Percentiles rank a stretch among this genome's conserved stretches.
These are phyloP conservation scores for Coptotermes formosanus DNA, from an alignment of 1,140 invertebrate genomes.

Conservation along the genomic window DNA sequence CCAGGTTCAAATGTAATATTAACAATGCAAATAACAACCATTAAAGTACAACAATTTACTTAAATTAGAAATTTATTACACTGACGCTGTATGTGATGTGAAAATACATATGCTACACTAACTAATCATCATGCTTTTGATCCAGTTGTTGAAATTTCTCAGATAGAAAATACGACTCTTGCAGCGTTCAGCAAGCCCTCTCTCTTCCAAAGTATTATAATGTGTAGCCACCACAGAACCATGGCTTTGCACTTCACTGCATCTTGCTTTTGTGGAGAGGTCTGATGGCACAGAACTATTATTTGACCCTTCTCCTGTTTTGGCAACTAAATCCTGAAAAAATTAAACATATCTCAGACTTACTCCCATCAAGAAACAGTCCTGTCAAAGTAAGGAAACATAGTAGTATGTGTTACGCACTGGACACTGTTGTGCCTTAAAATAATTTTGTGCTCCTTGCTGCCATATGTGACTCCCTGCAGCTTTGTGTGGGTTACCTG, in stretches of 20 bases:
- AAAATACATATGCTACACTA: conserved; percentile 39
- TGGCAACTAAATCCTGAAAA: not conserved
- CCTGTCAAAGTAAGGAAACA: not conserved
- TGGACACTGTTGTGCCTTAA: no score
- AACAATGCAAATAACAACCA: no score
- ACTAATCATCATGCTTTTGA: conserved; percentile 93
- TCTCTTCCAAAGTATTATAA: conserved; percentile 82
- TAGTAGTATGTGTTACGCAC: no score
- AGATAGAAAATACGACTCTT: conserved; percentile 90
- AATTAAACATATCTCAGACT: not conserved
- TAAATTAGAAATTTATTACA: no score
- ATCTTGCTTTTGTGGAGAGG: conserved; percentile 27
- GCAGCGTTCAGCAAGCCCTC: conserved; percentile 71
- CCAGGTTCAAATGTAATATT: no score
- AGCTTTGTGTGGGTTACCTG: no score
- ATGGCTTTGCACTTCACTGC: conserved; percentile 36
- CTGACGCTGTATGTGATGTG: no score
- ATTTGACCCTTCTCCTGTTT: not conserved
- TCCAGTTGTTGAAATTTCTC: conserved; percentile 99
- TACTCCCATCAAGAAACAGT: not conserved
- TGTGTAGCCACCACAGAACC: conserved; percentile 71
- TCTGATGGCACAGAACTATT: conserved; percentile 25
- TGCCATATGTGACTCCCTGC: no score
- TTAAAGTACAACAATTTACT: no score
- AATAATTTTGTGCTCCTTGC: no score